Evolutionary conservation across 2,113 vertebrate species (phyloP).

Genomic region (Anarrhichthys ocellatus): DNA sequence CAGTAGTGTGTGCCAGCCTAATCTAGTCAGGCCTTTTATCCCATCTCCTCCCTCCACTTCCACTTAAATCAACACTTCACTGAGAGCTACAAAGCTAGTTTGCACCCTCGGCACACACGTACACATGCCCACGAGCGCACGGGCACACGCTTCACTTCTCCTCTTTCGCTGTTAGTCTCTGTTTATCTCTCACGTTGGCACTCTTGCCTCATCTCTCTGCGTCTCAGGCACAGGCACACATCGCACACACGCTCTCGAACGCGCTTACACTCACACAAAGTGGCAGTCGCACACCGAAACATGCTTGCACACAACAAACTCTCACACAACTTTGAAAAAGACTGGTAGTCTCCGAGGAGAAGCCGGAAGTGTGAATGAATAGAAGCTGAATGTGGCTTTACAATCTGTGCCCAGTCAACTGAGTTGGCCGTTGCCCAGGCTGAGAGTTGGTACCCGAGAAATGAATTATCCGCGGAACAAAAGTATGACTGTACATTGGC

Average conservation of each 20-base stretch:
- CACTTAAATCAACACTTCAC: slow-evolving; percentile 78
- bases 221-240: slow-evolving; percentile 42
- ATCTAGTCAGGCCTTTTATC: slow-evolving; percentile 80
- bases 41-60: slow-evolving; percentile 75
- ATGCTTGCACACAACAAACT: slow-evolving; percentile 38
- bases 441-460: slow-evolving; percentile 50
- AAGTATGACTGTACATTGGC: slow-evolving; percentile 20
- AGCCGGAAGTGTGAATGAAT: slow-evolving; percentile 65
- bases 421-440: slow-evolving; percentile 55
- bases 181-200: slow-evolving; percentile 65
- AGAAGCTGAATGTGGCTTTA: slow-evolving; percentile 58
- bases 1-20: slow-evolving; percentile 78
- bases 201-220: slow-evolving; percentile 38
- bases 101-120: slow-evolving; percentile 53
- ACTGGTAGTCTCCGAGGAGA: slow-evolving; percentile 59
- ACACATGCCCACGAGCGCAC: slow-evolving; percentile 28
- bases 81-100: slow-evolving; percentile 71
- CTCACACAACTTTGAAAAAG: slow-evolving; percentile 59
- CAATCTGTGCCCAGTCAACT: slow-evolving; percentile 60
- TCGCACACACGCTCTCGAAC: slow-evolving; percentile 2
- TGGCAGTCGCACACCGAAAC: slow-evolving; percentile 29
- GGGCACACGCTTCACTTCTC: slow-evolving; percentile 47
- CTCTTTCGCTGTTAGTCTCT: slow-evolving; percentile 52
- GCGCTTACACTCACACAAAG: background rate
- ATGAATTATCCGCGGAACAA: slow-evolving; percentile 46